phyloP scores from a whole-genome alignment of 2,113 vertebrate species.

The Microcebus griseorufus region DNA sequence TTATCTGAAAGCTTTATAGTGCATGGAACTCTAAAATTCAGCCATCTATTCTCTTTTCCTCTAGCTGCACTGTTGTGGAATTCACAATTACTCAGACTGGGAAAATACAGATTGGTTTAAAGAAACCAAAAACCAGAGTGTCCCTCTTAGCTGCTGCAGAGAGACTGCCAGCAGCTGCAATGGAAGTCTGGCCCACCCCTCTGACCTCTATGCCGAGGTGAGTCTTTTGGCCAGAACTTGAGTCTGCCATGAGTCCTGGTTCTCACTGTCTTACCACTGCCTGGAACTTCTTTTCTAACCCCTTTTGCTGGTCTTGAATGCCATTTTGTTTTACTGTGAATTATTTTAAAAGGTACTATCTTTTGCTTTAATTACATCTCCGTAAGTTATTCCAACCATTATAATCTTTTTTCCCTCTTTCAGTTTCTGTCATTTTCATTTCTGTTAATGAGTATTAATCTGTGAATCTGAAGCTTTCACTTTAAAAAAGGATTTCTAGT shows the following conservation, averaged over 20 bases:
- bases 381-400: not conserved
- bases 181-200: conserved; percentile 90
- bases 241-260: not conserved
- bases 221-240: not conserved
- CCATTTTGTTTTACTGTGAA: not conserved
- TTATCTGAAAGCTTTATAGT: not conserved
- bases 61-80: conserved; percentile 96
- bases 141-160: conserved; percentile 96
- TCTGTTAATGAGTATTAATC: not conserved
- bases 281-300: not conserved
- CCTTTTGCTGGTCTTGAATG: not conserved
- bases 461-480: not conserved
- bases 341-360: not conserved
- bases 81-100: conserved; percentile 97
- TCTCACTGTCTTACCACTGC: not conserved
- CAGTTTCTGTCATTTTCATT: not conserved
- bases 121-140: conserved; percentile 96
- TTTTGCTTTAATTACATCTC: not conserved
- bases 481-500: not conserved
- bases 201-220: conserved; percentile 95
- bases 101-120: conserved; percentile 95
- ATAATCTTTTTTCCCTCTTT: not conserved
- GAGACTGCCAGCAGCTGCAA: conserved; percentile 92
- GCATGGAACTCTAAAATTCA: not conserved
- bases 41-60: not conserved